These are phyloP conservation scores for Digitonthophagus gazella DNA, from an alignment of 2,888 invertebrate species.

Conservation along the genomic window DNA sequence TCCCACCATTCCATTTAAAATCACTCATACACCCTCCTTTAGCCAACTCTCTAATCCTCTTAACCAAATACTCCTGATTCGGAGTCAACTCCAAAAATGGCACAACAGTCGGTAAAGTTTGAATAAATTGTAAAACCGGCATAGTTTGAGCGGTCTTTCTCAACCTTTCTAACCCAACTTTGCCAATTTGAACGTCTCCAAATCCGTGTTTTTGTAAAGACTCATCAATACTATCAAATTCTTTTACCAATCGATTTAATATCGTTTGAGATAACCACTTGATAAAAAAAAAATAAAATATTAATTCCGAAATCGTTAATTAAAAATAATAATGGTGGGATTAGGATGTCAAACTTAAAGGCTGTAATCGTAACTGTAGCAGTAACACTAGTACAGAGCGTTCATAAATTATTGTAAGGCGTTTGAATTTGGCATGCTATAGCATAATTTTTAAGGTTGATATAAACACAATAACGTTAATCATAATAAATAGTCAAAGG, in stretches of 20 bases:
- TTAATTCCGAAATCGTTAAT: neutral
- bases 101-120: slow-evolving; percentile 62
- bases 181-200: slow-evolving; percentile 65
- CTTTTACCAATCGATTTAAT: slow-evolving; percentile 68
- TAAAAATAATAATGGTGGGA: slow-evolving; percentile 3
- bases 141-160: slow-evolving; percentile 68
- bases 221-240: slow-evolving; percentile 71
- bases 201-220: slow-evolving; percentile 68
- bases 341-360: no score
- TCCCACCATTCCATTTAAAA: slow-evolving; percentile 86
- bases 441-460: no score
- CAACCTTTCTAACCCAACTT: slow-evolving; percentile 70
- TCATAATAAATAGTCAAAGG: no score
- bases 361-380: no score
- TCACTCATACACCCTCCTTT: slow-evolving; percentile 85
- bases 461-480: no score
- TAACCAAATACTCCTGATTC: slow-evolving; percentile 84
- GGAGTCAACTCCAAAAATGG: slow-evolving; percentile 79
- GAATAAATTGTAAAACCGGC: slow-evolving; percentile 54
- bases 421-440: no score
- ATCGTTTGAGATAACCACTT: slow-evolving; percentile 88
- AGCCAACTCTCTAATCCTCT: slow-evolving; percentile 72
- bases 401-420: no score
- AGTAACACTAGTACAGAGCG: no score
- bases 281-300: slow-evolving; percentile 9